Conservation (phyloP, 1,140 invertebrate species). For the Camponotus floridanus region DNA sequence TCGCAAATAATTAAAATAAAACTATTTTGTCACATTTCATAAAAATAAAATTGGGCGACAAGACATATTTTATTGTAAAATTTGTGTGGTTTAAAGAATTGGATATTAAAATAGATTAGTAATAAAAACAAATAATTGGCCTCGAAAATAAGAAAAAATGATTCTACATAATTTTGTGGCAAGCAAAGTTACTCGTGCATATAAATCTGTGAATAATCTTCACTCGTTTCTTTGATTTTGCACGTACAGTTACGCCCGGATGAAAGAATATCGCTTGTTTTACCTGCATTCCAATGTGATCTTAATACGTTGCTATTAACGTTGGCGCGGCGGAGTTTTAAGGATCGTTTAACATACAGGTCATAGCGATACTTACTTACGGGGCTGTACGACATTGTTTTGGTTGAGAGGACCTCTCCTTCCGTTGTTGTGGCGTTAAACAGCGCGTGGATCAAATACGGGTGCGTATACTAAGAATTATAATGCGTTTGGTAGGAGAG, state of each 20-base stretch:
- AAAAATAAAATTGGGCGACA: too few species aligned
- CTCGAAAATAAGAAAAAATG: not conserved
- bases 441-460: conserved; percentile 84
- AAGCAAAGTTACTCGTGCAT: conserved; percentile 35
- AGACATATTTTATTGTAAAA: too few species aligned
- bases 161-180: conserved; percentile 13
- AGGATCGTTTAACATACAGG: conserved; percentile 82
- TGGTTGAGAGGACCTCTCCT: conserved; percentile 79
- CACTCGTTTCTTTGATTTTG: conserved; percentile 11
- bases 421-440: conserved; percentile 81
- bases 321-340: conserved; percentile 70
- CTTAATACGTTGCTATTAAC: conserved; percentile 46
- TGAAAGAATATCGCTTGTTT: conserved; percentile 20
- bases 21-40: too few species aligned
- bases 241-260: not conserved
- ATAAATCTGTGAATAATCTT: conserved; percentile 21
- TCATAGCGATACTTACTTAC: conserved; percentile 84
- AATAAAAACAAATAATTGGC: not conserved
- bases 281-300: conserved; percentile 43
- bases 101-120: not conserved
- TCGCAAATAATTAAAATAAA: too few species aligned
- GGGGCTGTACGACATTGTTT: conserved; percentile 84
- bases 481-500: conserved; percentile 66
- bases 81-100: too few species aligned
- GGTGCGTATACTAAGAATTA: conserved; percentile 67